phyloP scores from a whole-genome alignment of 2,888 invertebrate genomes.

The Agrilus mali region DNA sequence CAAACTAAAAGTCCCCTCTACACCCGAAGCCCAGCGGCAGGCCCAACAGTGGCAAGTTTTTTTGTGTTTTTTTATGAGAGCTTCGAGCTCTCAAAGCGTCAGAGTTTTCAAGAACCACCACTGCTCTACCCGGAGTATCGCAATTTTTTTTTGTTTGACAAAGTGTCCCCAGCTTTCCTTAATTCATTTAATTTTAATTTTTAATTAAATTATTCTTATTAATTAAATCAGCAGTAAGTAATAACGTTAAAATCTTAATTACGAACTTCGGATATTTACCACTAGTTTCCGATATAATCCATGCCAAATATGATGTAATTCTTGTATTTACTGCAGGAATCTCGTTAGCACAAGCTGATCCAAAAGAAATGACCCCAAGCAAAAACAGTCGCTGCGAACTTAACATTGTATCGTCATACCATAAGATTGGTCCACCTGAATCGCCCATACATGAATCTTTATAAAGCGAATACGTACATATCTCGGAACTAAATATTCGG shows the following conservation, averaged over 20 bases:
- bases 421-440: slow-evolving; percentile 46
- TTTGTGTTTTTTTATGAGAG: too few relatives aligned
- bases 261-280: slow-evolving; percentile 9
- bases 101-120: too few relatives aligned
- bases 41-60: too few relatives aligned
- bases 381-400: slow-evolving; percentile 28
- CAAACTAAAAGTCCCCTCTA: too few relatives aligned
- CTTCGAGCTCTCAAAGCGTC: too few relatives aligned
- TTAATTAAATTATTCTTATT: too few relatives aligned
- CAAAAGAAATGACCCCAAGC: slow-evolving; percentile 44
- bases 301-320: slow-evolving; percentile 39
- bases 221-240: too few relatives aligned
- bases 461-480: slow-evolving; percentile 40
- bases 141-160: too few relatives aligned
- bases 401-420: slow-evolving; percentile 29
- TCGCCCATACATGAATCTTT: slow-evolving; percentile 48
- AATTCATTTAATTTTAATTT: too few relatives aligned
- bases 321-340: slow-evolving; percentile 43
- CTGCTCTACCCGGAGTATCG: too few relatives aligned
- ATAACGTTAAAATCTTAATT: not conserved
- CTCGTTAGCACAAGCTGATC: slow-evolving; percentile 39
- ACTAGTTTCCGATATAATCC: slow-evolving; percentile 37
- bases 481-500: slow-evolving; percentile 10
- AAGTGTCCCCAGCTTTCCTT: too few relatives aligned
- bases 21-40: too few relatives aligned